Evolutionary conservation across 2,888 invertebrate genomes (phyloP).

Genomic region (Druceiella hillmani): DNA sequence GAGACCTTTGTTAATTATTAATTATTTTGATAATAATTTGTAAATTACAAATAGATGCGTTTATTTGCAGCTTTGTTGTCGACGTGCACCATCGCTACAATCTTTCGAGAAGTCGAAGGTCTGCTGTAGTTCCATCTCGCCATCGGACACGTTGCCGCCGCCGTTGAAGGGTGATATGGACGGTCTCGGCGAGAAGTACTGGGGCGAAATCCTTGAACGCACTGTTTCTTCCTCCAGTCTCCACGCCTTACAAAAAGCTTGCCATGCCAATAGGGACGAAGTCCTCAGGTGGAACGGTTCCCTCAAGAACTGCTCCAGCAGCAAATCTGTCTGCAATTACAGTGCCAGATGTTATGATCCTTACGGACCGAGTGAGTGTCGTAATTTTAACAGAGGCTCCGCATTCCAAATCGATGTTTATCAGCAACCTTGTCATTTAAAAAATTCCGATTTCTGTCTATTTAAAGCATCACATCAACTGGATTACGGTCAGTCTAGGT

Average conservation of each 20-base stretch:
- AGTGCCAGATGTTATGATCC: constrained; percentile 41
- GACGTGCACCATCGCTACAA: constrained; percentile 38
- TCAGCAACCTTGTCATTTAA: constrained; percentile 44
- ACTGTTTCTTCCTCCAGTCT: constrained; percentile 71
- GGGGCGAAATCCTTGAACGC: constrained; percentile 73
- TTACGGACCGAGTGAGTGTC: constrained; percentile 40
- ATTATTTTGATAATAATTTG: too few species aligned
- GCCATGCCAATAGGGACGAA: constrained; percentile 35
- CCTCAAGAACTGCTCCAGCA: constrained; percentile 43
- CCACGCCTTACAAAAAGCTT: constrained; percentile 59
- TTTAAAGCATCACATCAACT: constrained; percentile 41
- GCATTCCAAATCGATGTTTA: constrained; percentile 46
- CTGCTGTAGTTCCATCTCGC: constrained; percentile 44
- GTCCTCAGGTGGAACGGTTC: constrained; percentile 42
- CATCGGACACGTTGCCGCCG: constrained; percentile 42
- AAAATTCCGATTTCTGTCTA: constrained; percentile 45
- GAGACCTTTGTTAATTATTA: too few species aligned
- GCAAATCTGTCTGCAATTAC: constrained; percentile 35
- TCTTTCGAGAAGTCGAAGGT: constrained; percentile 44
- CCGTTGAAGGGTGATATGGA: constrained; percentile 55
- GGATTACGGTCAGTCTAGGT: constrained; percentile 45
- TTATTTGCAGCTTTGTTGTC: constrained; percentile 40
- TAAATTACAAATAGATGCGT: too few species aligned
- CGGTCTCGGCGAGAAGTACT: constrained; percentile 64
- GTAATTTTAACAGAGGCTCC: constrained; percentile 43